Evolutionary conservation across 2,797 vertebrate genomes (phyloP).

Genomic region (Denticeps clupeoides): DNA sequence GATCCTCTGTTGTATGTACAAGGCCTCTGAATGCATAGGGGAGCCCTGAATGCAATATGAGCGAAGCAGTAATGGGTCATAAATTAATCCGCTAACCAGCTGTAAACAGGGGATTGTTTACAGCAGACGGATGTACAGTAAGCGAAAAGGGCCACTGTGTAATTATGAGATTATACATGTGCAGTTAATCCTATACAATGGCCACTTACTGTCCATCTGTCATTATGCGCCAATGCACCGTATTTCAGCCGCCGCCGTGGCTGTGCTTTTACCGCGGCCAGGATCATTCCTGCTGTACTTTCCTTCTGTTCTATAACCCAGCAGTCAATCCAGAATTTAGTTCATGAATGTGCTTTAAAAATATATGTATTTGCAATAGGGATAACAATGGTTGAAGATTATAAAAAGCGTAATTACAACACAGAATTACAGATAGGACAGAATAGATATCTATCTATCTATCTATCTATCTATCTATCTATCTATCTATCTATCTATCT

Average conservation of each 20-base stretch:
- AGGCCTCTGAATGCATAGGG: constrained; percentile 16
- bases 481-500: neutral
- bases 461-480: constrained; percentile 10
- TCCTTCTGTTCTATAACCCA: too few relatives aligned
- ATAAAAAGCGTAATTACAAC: too few relatives aligned
- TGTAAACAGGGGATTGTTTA: constrained; percentile 57
- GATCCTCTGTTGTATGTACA: neutral
- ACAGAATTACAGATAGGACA: too few relatives aligned
- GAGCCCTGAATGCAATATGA: constrained; percentile 34
- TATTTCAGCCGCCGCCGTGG: constrained; percentile 11
- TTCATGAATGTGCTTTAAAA: too few relatives aligned
- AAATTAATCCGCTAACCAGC: constrained; percentile 59
- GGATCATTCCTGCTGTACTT: neutral
- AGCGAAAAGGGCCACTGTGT: constrained; percentile 39
- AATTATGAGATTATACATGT: constrained; percentile 48
- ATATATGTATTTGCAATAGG: too few relatives aligned
- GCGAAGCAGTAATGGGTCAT: constrained; percentile 57
- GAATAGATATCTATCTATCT: neutral
- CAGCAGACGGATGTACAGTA: constrained; percentile 31
- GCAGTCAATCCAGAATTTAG: too few relatives aligned
- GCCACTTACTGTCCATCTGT: constrained; percentile 47
- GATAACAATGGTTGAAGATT: too few relatives aligned
- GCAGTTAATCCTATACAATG: constrained; percentile 46
- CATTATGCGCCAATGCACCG: constrained; percentile 16
- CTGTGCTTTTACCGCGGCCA: neutral